Conservation (phyloP, 2,888 invertebrate genomes). For the Meandrusa payeni region DNA sequence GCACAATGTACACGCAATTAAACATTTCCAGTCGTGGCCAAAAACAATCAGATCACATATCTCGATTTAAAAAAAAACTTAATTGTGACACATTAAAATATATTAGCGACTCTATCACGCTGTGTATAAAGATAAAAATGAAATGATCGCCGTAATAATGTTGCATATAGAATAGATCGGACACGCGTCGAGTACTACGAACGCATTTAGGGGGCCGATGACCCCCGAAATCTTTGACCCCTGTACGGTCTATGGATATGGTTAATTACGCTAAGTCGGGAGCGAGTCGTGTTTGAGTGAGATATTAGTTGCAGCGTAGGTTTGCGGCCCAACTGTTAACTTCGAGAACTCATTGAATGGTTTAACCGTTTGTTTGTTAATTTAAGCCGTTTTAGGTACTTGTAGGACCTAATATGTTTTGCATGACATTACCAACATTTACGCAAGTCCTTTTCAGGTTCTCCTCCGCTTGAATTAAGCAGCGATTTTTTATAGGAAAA, state of each 20-base stretch:
- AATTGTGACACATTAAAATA: constrained; percentile 14
- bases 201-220: constrained; percentile 36
- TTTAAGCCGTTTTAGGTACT: constrained; percentile 2
- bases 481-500: too few species aligned
- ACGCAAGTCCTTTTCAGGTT: too few species aligned
- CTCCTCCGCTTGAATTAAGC: too few species aligned
- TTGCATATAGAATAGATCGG: constrained; percentile 44
- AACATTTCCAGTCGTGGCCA: constrained; percentile 70
- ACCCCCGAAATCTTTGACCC: constrained; percentile 51
- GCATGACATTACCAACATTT: too few species aligned
- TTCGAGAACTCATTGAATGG: constrained; percentile 2
- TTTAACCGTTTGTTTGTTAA: not conserved
- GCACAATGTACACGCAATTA: constrained; percentile 66
- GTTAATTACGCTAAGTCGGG: constrained; percentile 20
- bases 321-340: constrained; percentile 6
- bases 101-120: constrained; percentile 18
- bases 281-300: constrained; percentile 14
- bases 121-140: constrained; percentile 32
- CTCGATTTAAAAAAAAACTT: constrained; percentile 38
- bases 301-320: constrained; percentile 19
- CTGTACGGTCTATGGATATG: constrained; percentile 34
- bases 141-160: not conserved
- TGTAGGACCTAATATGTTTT: too few species aligned
- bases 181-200: constrained; percentile 52
- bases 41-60: constrained; percentile 70